Conservation (phyloP, 2,113 vertebrate species). For the Ictalurus punctatus region DNA sequence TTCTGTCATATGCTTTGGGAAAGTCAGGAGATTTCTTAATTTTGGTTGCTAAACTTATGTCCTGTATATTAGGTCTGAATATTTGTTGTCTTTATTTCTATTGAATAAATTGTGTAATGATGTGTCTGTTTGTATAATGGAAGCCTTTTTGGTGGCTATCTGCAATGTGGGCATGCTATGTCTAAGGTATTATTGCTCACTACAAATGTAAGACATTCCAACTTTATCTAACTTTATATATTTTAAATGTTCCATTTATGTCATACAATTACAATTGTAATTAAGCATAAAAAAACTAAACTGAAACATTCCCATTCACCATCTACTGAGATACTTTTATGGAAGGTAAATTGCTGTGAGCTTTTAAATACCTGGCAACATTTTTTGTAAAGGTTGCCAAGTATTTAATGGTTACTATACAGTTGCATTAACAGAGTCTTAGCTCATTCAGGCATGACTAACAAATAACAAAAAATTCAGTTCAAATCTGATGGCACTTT, state of each 20-base stretch:
- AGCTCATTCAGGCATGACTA: not conserved
- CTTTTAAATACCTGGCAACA: not conserved
- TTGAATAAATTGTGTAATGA: not conserved
- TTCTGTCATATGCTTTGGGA: not conserved
- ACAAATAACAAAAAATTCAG: not conserved
- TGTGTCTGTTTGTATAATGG: not conserved
- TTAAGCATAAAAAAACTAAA: not conserved
- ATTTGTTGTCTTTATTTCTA: not conserved
- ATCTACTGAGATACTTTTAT: not conserved
- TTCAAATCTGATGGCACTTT: not conserved
- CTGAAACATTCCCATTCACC: not conserved
- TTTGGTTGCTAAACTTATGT: not conserved
- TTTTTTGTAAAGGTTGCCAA: not conserved
- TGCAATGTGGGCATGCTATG: not conserved
- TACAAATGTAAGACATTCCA: not conserved
- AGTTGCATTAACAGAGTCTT: not conserved
- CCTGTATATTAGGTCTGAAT: not conserved
- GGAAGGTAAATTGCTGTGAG: not conserved
- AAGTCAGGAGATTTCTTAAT: not conserved
- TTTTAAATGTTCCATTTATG: not conserved
- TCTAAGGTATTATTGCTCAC: not conserved
- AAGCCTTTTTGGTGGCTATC: not conserved
- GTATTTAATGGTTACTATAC: not conserved
- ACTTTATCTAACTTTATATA: not conserved
- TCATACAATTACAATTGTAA: not conserved